A percentile compares a stretch with the other conserved stretches of the same genome.
These are phyloP conservation scores for Lutjanus erythropterus DNA, from an alignment of 2,113 vertebrate genomes.

Conservation along the genomic window DNA sequence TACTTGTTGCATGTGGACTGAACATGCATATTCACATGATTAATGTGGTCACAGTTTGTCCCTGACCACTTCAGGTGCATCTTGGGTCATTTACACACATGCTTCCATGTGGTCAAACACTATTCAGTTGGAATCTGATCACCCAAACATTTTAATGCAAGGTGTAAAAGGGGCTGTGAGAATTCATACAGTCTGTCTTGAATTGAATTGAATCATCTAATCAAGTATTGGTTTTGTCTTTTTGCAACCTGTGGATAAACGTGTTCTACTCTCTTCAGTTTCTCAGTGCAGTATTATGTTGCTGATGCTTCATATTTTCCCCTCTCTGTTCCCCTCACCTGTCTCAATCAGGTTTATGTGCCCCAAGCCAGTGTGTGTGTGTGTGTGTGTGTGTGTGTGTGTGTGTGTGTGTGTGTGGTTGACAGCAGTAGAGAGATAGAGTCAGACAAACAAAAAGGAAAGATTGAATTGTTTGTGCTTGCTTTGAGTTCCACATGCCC, in stretches of 20 bases:
- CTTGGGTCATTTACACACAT: too few relatives aligned
- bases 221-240: background rate
- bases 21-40: too few relatives aligned
- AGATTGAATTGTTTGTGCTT: conserved; percentile 46
- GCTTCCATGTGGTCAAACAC: too few relatives aligned
- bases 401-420: conserved; percentile 8
- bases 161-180: too few relatives aligned
- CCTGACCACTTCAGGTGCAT: too few relatives aligned
- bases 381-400: conserved; percentile 12
- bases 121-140: too few relatives aligned
- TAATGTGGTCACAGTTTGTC: too few relatives aligned
- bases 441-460: conserved; percentile 24
- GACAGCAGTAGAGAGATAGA: conserved; percentile 17
- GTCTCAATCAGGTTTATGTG: conserved; percentile 40
- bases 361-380: background rate
- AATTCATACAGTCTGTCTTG: too few relatives aligned
- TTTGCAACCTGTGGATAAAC: background rate
- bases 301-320: conserved; percentile 52
- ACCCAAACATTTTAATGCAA: too few relatives aligned
- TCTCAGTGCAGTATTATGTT: background rate
- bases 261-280: background rate
- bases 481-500: conserved; percentile 33
- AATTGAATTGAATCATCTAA: background rate
- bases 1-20: too few relatives aligned
- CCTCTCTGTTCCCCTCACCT: conserved; percentile 18